Evolutionary conservation across 1,140 invertebrate species (phyloP).

Genomic region (Choristoneura fumiferana): DNA sequence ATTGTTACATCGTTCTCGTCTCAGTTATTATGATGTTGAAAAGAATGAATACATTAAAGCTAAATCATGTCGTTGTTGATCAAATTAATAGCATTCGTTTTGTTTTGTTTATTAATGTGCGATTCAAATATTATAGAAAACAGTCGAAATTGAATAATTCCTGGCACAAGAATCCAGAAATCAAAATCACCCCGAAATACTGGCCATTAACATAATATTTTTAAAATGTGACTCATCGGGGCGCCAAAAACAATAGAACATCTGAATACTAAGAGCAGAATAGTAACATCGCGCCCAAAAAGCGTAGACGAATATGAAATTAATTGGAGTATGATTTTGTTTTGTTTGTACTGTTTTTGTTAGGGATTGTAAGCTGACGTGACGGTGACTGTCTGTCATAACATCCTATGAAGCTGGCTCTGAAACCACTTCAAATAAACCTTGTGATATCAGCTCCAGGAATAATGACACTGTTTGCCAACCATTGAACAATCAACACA

Average conservation of each 20-base stretch:
- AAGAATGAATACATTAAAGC: too few species aligned
- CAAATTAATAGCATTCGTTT: too few species aligned
- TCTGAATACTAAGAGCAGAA: not conserved
- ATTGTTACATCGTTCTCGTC: not conserved
- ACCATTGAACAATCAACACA: too few species aligned
- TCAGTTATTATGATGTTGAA: too few species aligned
- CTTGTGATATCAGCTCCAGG: not conserved
- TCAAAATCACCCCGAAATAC: not conserved
- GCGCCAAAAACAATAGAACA: constrained; percentile 12
- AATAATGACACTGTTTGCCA: not conserved
- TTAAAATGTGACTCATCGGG: not conserved
- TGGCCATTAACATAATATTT: constrained; percentile 6
- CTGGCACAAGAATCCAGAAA: constrained; percentile 11
- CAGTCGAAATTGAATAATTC: not conserved
- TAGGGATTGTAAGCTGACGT: not conserved
- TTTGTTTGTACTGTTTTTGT: too few species aligned
- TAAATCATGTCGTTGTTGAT: too few species aligned
- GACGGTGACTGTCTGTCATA: constrained; percentile 33
- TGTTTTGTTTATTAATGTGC: too few species aligned
- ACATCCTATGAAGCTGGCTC: constrained; percentile 27
- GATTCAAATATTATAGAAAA: not conserved
- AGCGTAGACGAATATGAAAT: too few species aligned
- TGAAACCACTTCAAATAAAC: constrained; percentile 39
- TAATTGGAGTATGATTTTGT: too few species aligned
- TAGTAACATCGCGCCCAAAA: too few species aligned